phyloP scores from a whole-genome alignment of 2,797 vertebrate genomes.

The Gymnothorax javanicus region DNA sequence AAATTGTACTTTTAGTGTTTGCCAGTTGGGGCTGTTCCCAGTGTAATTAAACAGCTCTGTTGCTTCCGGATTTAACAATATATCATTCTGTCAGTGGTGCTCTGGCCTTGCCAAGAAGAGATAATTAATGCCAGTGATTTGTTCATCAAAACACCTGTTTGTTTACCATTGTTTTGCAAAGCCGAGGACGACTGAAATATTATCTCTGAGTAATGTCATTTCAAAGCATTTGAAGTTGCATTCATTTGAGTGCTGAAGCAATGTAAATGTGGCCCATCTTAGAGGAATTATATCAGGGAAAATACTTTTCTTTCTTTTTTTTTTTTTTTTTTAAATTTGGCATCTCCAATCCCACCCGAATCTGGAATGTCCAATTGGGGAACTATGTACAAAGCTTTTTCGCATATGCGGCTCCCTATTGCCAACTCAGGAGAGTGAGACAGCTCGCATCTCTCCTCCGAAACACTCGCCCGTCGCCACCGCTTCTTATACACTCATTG shows the following conservation, averaged over 20 bases:
- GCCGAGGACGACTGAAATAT: constrained; percentile 37
- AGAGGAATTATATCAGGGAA: too few species aligned
- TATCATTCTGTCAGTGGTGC: constrained; percentile 37
- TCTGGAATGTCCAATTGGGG: too few species aligned
- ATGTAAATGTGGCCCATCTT: constrained; percentile 30
- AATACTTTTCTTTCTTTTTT: too few species aligned
- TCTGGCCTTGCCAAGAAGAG: constrained; percentile 13
- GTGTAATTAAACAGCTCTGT: constrained; percentile 36
- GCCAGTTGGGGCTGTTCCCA: background rate
- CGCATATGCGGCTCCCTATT: too few species aligned
- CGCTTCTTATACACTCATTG: too few species aligned
- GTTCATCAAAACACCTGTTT: constrained; percentile 42
- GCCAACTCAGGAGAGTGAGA: too few species aligned
- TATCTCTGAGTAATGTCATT: constrained; percentile 33
- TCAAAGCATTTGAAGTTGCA: constrained; percentile 17
- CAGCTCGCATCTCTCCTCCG: too few species aligned
- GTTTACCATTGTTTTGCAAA: constrained; percentile 25
- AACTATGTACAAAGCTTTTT: too few species aligned
- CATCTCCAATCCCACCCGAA: too few species aligned
- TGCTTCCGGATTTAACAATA: constrained; percentile 38
- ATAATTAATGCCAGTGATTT: constrained; percentile 39
- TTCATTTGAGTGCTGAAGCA: constrained; percentile 29
- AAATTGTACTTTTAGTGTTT: background rate
- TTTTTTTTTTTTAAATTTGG: too few species aligned
- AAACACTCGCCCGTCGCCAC: too few species aligned